These are phyloP conservation scores for Chloroclysta siterata DNA, from an alignment of 2,888 invertebrate genomes.

Conservation along the genomic window DNA sequence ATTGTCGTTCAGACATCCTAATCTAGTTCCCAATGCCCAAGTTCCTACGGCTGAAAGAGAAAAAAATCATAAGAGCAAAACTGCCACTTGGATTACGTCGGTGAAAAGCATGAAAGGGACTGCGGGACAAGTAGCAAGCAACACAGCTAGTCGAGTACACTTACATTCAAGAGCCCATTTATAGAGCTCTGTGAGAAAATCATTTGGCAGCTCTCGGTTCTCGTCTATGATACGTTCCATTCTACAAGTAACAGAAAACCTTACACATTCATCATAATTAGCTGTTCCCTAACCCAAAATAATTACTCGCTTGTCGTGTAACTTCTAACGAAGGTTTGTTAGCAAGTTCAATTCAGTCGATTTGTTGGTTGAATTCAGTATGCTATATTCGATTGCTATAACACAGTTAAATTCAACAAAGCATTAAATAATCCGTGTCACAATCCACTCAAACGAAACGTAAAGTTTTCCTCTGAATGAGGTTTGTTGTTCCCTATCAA, in stretches of 20 bases:
- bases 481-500: slow-evolving; percentile 68
- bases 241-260: slow-evolving; percentile 78
- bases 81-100: slow-evolving; percentile 41
- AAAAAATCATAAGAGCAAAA: slow-evolving; percentile 41
- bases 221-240: slow-evolving; percentile 86
- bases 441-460: slow-evolving; percentile 61
- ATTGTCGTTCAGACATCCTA: slow-evolving; percentile 89
- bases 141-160: slow-evolving; percentile 61
- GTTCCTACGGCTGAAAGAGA: slow-evolving; percentile 89
- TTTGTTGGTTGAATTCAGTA: slow-evolving; percentile 32
- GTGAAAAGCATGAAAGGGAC: slow-evolving; percentile 46
- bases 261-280: slow-evolving; percentile 28
- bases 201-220: slow-evolving; percentile 86
- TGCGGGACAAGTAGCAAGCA: slow-evolving; percentile 32
- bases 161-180: slow-evolving; percentile 94
- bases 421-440: slow-evolving; percentile 51
- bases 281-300: slow-evolving; percentile 34
- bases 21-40: slow-evolving; percentile 91
- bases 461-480: slow-evolving; percentile 66
- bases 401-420: slow-evolving; percentile 46
- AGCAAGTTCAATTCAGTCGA: slow-evolving; percentile 36
- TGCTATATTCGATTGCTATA: slow-evolving; percentile 43
- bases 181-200: slow-evolving; percentile 89
- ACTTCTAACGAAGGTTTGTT: slow-evolving; percentile 29
- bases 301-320: slow-evolving; percentile 25